Conservation (phyloP, 2,888 invertebrate species). For the Torymus aiolomorphi region DNA sequence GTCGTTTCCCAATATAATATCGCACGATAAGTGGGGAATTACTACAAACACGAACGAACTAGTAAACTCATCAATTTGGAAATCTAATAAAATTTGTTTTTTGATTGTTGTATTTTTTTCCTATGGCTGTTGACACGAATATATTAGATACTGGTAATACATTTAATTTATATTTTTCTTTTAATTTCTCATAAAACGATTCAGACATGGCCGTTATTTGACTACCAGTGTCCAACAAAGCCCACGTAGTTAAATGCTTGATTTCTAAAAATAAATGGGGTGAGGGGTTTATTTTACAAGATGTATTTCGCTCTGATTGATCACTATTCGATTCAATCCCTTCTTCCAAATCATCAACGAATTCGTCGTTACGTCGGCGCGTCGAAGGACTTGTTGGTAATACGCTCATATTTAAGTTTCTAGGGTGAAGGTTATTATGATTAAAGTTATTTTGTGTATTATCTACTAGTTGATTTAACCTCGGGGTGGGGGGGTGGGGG, state of each 20-base stretch:
- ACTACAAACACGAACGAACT: not conserved
- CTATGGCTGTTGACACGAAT: not conserved
- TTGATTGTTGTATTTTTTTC: not conserved
- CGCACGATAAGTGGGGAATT: not conserved
- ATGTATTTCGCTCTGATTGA: not conserved
- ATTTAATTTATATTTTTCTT: not conserved
- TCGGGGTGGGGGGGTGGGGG: too few relatives aligned
- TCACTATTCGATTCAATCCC: not conserved
- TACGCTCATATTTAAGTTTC: too few relatives aligned
- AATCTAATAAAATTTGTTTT: not conserved
- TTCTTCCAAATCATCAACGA: not conserved
- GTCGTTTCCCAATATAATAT: slow-evolving; percentile 2
- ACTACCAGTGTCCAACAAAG: not conserved
- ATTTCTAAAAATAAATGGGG: not conserved
- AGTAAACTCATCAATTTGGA: too few relatives aligned
- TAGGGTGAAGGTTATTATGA: too few relatives aligned
- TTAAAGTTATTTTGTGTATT: too few relatives aligned
- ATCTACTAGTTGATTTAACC: too few relatives aligned
- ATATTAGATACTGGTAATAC: not conserved
- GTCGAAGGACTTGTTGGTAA: not conserved
- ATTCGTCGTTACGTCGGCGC: not conserved
- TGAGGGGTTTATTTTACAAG: not conserved
- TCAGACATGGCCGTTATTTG: slow-evolving; percentile 2
- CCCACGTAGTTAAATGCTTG: not conserved
- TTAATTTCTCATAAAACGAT: not conserved